phyloP scores from a whole-genome alignment of 2,888 invertebrate genomes.

The Athetis lepigone region DNA sequence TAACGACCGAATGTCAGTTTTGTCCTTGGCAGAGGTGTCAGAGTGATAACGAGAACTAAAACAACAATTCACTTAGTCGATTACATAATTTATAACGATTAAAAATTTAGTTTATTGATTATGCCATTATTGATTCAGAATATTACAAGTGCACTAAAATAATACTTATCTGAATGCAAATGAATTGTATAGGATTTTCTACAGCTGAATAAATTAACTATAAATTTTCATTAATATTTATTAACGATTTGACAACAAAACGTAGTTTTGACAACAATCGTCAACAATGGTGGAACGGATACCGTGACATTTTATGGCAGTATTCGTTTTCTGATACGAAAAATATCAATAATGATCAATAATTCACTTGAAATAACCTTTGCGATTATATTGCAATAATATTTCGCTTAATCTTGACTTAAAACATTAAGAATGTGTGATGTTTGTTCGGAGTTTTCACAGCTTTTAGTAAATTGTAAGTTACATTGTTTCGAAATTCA shows the following conservation, averaged over 20 bases:
- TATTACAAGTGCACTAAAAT: fast-evolving
- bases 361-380: slow-evolving; percentile 78
- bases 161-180: not conserved
- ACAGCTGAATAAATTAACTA: slow-evolving; percentile 35
- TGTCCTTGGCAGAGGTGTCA: slow-evolving; percentile 22
- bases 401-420: slow-evolving; percentile 79
- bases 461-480: slow-evolving; percentile 94
- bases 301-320: slow-evolving; percentile 87
- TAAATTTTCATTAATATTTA: slow-evolving; percentile 42
- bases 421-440: slow-evolving; percentile 95
- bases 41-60: not conserved
- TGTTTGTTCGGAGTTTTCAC: slow-evolving; percentile 98
- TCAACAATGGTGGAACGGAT: slow-evolving; percentile 90
- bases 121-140: not conserved
- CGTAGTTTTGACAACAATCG: slow-evolving; percentile 88
- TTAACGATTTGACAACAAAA: slow-evolving; percentile 71
- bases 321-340: slow-evolving; percentile 88
- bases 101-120: too few species aligned
- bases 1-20: slow-evolving; percentile 20
- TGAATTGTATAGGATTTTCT: not conserved
- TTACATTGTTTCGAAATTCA: slow-evolving; percentile 88
- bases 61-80: slow-evolving; percentile 29
- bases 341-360: slow-evolving; percentile 89
- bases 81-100: slow-evolving; percentile 5
- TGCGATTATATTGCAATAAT: slow-evolving; percentile 86